Percentiles rank a stretch among this genome's conserved stretches.
Conservation (phyloP, 2,888 invertebrate species). For the Odontocerum albicorne region DNA sequence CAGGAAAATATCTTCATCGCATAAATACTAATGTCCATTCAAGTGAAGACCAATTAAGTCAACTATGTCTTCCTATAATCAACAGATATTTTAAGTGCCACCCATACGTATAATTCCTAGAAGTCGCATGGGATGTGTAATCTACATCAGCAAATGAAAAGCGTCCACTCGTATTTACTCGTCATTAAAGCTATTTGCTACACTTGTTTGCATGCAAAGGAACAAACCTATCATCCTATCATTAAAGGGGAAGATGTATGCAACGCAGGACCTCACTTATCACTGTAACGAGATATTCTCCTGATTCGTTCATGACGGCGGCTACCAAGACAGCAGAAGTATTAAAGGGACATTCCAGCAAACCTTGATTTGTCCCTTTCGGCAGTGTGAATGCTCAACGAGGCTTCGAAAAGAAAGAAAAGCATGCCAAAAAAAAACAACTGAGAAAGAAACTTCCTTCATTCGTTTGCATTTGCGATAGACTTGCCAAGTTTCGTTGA, state of each 20-base stretch:
- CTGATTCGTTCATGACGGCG: slow-evolving; percentile 22
- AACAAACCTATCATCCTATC: slow-evolving; percentile 5
- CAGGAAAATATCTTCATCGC: too few relatives aligned
- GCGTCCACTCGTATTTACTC: slow-evolving; percentile 10
- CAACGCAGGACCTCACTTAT: slow-evolving; percentile 14
- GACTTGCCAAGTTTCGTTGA: too few relatives aligned
- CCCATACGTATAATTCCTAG: slow-evolving; percentile 6
- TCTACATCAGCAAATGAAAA: slow-evolving; percentile 16
- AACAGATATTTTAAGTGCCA: too few relatives aligned
- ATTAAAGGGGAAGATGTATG: too few relatives aligned
- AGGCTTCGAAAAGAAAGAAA: background rate
- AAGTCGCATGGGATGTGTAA: slow-evolving; percentile 9
- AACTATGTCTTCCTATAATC: too few relatives aligned
- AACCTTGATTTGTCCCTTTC: slow-evolving; percentile 9
- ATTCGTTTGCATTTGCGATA: too few relatives aligned
- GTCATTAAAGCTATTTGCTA: slow-evolving; percentile 16
- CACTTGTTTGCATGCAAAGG: slow-evolving; percentile 17
- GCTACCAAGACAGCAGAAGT: slow-evolving; percentile 19
- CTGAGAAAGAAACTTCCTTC: too few relatives aligned
- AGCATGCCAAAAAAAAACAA: background rate
- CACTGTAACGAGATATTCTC: slow-evolving; percentile 26
- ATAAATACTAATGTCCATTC: too few relatives aligned
- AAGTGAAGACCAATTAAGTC: too few relatives aligned
- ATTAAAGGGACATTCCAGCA: slow-evolving; percentile 19
- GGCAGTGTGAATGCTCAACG: slow-evolving; percentile 7